phyloP scores from a whole-genome alignment of 2,888 invertebrate species.

The Itoplectis maculator region DNA sequence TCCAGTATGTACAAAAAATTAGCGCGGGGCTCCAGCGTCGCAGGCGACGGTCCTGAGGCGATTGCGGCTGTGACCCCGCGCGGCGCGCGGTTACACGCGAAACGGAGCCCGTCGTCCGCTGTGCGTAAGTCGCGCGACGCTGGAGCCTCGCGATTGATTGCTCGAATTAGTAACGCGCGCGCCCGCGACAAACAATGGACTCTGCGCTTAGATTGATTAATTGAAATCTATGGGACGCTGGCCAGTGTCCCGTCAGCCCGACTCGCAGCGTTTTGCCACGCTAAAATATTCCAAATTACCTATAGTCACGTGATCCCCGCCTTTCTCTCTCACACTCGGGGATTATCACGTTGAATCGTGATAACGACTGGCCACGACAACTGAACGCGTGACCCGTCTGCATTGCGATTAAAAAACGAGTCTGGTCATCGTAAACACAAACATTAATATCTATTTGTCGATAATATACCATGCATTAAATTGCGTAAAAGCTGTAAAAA shows the following conservation, averaged over 20 bases:
- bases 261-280: background rate
- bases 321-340: no score
- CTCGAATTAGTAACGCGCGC: slow-evolving; percentile 65
- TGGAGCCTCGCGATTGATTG: slow-evolving; percentile 63
- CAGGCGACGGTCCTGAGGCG: slow-evolving; percentile 52
- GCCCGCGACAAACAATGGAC: slow-evolving; percentile 57
- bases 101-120: slow-evolving; percentile 29
- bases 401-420: no score
- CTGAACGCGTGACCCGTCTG: background rate
- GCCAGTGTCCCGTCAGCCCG: slow-evolving; percentile 12
- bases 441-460: no score
- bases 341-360: slow-evolving; percentile 7
- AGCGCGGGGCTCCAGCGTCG: slow-evolving; percentile 9
- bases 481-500: no score
- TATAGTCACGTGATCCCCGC: slow-evolving; percentile 24
- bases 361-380: slow-evolving; percentile 13
- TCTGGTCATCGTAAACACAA: no score
- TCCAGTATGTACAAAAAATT: background rate
- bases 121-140: background rate
- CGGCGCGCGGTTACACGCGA: slow-evolving; percentile 48
- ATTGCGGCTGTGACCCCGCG: slow-evolving; percentile 50
- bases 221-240: slow-evolving; percentile 62
- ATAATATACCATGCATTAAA: no score
- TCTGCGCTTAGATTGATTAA: slow-evolving; percentile 61
- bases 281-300: slow-evolving; percentile 10